Conservation (phyloP, 2,888 invertebrate genomes). For the Himalopsyche tibetana region DNA sequence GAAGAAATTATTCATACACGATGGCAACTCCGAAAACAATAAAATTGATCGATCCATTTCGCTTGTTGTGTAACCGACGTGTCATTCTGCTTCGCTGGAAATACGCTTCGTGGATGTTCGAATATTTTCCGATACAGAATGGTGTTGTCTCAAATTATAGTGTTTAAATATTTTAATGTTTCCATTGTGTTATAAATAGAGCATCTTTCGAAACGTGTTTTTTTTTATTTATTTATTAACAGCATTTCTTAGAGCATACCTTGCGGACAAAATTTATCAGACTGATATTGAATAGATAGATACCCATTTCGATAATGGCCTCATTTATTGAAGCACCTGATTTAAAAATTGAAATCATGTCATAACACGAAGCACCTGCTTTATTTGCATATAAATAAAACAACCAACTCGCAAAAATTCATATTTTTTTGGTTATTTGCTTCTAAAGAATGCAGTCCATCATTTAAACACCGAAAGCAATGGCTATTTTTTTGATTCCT, state of each 20-base stretch:
- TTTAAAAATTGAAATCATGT: neutral
- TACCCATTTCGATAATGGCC: neutral
- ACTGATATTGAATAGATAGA: neutral
- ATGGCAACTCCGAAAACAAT: slow-evolving; percentile 1
- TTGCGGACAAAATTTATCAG: slow-evolving; percentile 14
- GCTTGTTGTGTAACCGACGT: neutral
- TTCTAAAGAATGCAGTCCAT: too few species aligned
- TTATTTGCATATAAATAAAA: neutral
- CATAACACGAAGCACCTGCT: neutral
- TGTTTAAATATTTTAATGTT: slow-evolving; percentile 30
- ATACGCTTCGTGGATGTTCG: neutral
- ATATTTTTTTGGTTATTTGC: too few species aligned
- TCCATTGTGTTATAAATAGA: slow-evolving; percentile 37
- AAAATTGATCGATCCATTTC: slow-evolving; percentile 9
- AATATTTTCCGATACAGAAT: neutral
- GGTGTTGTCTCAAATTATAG: slow-evolving; percentile 14
- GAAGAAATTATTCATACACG: slow-evolving; percentile 7
- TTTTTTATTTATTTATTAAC: slow-evolving; percentile 4
- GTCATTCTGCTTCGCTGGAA: neutral
- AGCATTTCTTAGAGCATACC: neutral
- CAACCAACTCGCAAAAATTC: too few species aligned
- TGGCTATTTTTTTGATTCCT: too few species aligned
- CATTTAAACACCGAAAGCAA: too few species aligned
- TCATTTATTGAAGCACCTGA: neutral
- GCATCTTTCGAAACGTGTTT: slow-evolving; percentile 39